Evolutionary conservation across 1,140 invertebrate genomes (phyloP).

Genomic region (Oedothorax gibbosus): DNA sequence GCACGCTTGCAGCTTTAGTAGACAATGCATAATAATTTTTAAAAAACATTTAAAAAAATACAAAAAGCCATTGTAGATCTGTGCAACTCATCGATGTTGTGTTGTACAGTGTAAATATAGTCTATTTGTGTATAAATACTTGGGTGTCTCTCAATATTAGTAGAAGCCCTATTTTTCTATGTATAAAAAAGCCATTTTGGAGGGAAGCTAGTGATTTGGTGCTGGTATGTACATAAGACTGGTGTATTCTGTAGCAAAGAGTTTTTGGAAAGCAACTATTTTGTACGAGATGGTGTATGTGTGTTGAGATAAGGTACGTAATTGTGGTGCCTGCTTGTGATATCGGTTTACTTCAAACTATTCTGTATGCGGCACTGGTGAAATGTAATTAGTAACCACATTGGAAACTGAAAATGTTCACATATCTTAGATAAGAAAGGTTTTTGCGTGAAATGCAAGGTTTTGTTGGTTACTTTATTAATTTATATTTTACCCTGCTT

Average conservation of each 20-base stretch:
- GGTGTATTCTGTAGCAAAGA: constrained; percentile 37
- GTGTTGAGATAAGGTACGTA: constrained; percentile 25
- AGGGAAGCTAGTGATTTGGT: constrained; percentile 51
- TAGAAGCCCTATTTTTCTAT: constrained; percentile 58
- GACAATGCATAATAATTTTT: not conserved
- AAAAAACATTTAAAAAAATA: constrained; percentile 17
- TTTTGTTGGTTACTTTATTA: too few species aligned
- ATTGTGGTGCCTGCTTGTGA: constrained; percentile 57
- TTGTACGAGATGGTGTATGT: constrained; percentile 42
- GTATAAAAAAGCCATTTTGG: constrained; percentile 57
- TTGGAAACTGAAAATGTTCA: too few species aligned
- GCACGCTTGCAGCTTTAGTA: constrained; percentile 55
- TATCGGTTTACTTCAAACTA: constrained; percentile 29
- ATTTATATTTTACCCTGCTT: not conserved
- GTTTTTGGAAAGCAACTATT: constrained; percentile 46
- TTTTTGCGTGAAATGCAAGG: too few species aligned
- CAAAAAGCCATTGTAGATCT: constrained; percentile 27
- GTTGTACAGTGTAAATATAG: constrained; percentile 59
- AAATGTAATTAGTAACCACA: constrained; percentile 1
- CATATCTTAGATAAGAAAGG: too few species aligned
- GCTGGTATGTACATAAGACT: constrained; percentile 57
- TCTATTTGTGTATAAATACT: constrained; percentile 46
- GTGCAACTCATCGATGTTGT: constrained; percentile 42
- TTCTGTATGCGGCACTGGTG: not conserved
- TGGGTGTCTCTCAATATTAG: constrained; percentile 47